Evolutionary conservation across 1,140 invertebrate genomes (phyloP).

Genomic region (Chelonus insularis): DNA sequence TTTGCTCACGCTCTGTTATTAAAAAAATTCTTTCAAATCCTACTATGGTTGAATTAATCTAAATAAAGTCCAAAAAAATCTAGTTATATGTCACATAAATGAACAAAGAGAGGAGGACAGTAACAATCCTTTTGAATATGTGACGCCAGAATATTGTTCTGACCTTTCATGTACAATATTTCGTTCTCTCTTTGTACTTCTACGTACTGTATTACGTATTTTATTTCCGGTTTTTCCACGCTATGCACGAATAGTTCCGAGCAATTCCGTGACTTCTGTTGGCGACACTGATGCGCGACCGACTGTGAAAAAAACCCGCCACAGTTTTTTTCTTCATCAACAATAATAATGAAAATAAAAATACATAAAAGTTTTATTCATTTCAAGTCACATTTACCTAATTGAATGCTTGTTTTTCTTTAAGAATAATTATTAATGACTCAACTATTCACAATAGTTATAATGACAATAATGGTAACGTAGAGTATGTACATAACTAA

Average conservation of each 20-base stretch:
- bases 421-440: too few relatives aligned
- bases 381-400: too few relatives aligned
- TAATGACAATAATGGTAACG: too few relatives aligned
- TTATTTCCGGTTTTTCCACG: conserved; percentile 11
- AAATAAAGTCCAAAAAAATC: background rate
- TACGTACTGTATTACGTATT: conserved; percentile 5
- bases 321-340: background rate
- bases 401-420: too few relatives aligned
- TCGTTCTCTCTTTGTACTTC: background rate
- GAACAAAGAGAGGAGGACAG: background rate
- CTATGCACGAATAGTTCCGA: conserved; percentile 18
- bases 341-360: background rate
- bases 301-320: background rate
- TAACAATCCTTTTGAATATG: background rate
- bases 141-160: background rate
- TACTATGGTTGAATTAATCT: background rate
- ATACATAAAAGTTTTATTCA: too few relatives aligned
- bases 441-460: too few relatives aligned
- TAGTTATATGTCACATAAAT: background rate
- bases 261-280: conserved; percentile 2
- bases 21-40: too few relatives aligned
- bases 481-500: too few relatives aligned
- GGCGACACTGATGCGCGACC: conserved; percentile 13
- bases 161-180: background rate
- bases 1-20: too few relatives aligned